A percentile compares a stretch with the other conserved stretches of the same genome.
Evolutionary conservation across 2,888 invertebrate genomes (phyloP).

Genomic region (Adelphocoris suturalis): DNA sequence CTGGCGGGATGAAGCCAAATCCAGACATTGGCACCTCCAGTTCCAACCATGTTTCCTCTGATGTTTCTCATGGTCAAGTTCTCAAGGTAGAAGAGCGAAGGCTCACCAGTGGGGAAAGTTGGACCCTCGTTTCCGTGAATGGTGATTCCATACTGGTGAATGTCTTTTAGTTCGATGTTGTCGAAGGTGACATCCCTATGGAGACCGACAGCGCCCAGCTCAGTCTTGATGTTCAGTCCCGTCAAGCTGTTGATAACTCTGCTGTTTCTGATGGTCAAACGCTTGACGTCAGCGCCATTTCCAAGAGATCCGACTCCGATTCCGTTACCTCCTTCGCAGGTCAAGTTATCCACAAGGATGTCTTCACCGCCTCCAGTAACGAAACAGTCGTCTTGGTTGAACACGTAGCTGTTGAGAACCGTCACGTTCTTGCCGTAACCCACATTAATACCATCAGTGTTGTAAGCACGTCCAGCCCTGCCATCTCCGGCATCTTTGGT

Average conservation of each 20-base stretch:
- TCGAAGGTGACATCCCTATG: conserved; percentile 41
- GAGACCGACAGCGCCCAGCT: background rate
- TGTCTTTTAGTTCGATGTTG: conserved; percentile 37
- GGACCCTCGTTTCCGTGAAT: conserved; percentile 37
- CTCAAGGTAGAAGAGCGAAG: background rate
- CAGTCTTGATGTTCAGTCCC: conserved; percentile 42
- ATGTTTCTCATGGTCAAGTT: conserved; percentile 28
- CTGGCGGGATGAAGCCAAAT: conserved; percentile 13
- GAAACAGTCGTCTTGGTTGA: conserved; percentile 59
- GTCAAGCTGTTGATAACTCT: conserved; percentile 20
- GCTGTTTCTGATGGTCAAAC: conserved; percentile 34
- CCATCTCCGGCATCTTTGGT: conserved; percentile 45
- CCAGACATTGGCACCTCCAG: conserved; percentile 45
- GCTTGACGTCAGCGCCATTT: background rate
- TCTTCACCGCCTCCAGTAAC: conserved; percentile 4
- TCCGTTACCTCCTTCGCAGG: conserved; percentile 55
- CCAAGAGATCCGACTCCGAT: conserved; percentile 20
- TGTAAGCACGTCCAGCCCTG: conserved; percentile 29
- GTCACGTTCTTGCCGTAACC: conserved; percentile 22
- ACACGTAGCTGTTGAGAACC: conserved; percentile 18
- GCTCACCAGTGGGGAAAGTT: conserved; percentile 33
- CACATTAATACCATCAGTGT: conserved; percentile 52
- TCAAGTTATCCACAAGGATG: conserved; percentile 17
- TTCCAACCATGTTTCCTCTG: conserved; percentile 19
- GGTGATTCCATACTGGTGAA: conserved; percentile 36